A percentile compares a stretch with the other conserved stretches of the same genome.
Conservation (phyloP, 2,113 vertebrate genomes). For the Oophaga pumilio region DNA sequence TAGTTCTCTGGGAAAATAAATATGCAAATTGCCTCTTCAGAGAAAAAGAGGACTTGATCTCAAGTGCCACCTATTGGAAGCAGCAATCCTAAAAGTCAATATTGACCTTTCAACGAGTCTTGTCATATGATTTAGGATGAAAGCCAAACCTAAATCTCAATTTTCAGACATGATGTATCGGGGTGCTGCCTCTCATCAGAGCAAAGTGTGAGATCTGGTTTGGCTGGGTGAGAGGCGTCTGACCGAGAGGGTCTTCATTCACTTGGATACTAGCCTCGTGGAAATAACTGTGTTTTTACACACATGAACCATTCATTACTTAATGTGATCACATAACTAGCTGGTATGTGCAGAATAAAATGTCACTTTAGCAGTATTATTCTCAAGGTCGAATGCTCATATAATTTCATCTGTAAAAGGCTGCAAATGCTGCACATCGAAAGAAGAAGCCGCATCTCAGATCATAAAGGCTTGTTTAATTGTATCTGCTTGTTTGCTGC, state of each 20-base stretch:
- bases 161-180: no score
- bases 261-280: neutral
- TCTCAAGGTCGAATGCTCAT: neutral
- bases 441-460: neutral
- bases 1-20: no score
- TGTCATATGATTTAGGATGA: no score
- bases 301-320: neutral
- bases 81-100: no score
- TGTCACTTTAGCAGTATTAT: neutral
- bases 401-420: constrained; percentile 12
- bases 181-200: no score
- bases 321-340: neutral
- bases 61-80: no score
- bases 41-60: no score
- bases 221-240: no score
- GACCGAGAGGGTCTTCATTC: neutral
- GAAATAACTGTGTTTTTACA: neutral
- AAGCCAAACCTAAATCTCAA: no score
- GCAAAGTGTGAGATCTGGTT: no score
- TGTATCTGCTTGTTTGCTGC: constrained; percentile 66
- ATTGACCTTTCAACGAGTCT: no score
- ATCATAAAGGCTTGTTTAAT: constrained; percentile 63
- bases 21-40: no score
- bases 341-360: neutral
- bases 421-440: constrained; percentile 12